phyloP scores from a whole-genome alignment of 2,797 vertebrate genomes.

The Pseudocheirus occidentalis region DNA sequence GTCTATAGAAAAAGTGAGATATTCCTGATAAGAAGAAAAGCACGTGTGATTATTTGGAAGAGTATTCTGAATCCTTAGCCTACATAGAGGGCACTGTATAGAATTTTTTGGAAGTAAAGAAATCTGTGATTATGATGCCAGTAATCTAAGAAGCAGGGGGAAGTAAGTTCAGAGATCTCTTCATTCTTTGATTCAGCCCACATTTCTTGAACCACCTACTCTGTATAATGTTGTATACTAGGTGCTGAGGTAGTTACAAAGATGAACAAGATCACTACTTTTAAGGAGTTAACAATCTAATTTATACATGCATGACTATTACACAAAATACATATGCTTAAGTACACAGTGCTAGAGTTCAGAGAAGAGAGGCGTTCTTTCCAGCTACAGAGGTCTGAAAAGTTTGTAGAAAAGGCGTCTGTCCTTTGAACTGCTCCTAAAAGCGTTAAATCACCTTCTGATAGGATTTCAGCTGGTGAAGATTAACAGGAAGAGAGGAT shows the following conservation, averaged over 20 bases:
- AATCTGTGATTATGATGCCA: background rate
- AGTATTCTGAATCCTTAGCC: background rate
- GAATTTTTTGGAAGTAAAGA: background rate
- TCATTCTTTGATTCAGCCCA: background rate
- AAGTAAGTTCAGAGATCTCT: background rate
- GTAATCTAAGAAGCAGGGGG: background rate
- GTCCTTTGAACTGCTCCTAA: background rate
- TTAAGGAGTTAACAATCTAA: background rate
- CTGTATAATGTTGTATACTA: background rate
- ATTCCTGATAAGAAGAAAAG: background rate
- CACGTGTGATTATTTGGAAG: background rate
- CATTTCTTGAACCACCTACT: background rate
- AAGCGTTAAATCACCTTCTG: background rate
- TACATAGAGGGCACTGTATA: background rate
- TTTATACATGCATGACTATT: background rate
- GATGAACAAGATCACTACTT: background rate
- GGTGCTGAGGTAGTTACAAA: background rate
- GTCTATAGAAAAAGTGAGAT: background rate
- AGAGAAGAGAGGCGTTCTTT: background rate
- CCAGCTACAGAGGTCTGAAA: too few species aligned
- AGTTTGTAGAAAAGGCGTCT: background rate
- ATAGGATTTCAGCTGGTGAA: background rate
- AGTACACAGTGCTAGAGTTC: background rate
- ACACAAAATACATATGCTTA: background rate
- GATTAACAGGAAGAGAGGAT: background rate